Conservation (phyloP, 2,113 vertebrate species). For the Aphyosemion australe region DNA sequence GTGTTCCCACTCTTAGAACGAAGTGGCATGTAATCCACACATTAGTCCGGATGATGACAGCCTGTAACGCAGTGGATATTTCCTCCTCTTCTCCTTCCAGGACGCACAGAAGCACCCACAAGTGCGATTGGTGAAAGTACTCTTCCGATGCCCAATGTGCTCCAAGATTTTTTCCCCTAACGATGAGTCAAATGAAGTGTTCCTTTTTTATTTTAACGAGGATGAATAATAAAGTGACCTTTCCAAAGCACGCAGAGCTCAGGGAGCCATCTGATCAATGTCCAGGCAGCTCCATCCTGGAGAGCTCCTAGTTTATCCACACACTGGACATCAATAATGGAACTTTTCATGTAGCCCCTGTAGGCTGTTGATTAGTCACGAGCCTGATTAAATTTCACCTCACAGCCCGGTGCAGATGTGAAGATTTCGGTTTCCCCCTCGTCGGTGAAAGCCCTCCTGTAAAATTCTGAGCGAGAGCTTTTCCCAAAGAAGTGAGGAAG, state of each 20-base stretch:
- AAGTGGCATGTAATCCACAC: conserved; percentile 69
- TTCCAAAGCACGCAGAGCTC: conserved; percentile 5
- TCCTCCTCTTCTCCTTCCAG: conserved; percentile 36
- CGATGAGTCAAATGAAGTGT: conserved; percentile 9
- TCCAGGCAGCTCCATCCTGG: conserved; percentile 41
- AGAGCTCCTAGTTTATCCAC: conserved; percentile 39
- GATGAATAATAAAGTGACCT: conserved; percentile 11
- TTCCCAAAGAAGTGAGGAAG: conserved; percentile 41
- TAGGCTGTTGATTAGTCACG: conserved; percentile 40
- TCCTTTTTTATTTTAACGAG: conserved; percentile 19
- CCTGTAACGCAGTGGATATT: conserved; percentile 49
- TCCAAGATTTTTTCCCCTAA: conserved; percentile 10
- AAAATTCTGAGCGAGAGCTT: conserved; percentile 6
- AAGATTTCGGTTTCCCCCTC: conserved; percentile 54
- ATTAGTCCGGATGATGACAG: conserved; percentile 52
- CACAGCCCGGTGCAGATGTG: conserved; percentile 93
- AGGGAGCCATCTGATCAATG: conserved; percentile 14
- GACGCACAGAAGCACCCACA: conserved; percentile 53
- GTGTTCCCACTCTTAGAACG: conserved; percentile 44
- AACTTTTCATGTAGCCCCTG: conserved; percentile 68
- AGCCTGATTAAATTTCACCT: conserved; percentile 91
- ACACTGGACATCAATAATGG: conserved; percentile 30
- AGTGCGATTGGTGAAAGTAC: conserved; percentile 67
- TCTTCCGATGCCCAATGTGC: conserved; percentile 38
- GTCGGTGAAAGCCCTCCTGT: conserved; percentile 25